Evolutionary conservation across 2,888 invertebrate genomes (phyloP), one percentile per base, ranked within the genome.

Genomic region (Lottia scabra): DNA sequence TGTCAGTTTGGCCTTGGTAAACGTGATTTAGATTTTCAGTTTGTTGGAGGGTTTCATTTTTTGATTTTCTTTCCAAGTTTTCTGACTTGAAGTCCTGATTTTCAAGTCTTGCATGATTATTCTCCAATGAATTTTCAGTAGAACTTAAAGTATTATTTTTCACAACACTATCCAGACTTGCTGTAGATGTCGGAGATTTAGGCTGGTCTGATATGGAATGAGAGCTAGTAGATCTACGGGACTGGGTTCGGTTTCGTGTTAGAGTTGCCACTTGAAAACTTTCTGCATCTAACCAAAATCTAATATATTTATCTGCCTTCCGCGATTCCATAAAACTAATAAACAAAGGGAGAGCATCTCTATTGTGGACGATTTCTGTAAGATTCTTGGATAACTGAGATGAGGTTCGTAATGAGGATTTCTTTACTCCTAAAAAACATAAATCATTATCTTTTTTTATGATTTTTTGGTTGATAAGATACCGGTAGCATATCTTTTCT

Each of bases 311-410:
- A 72, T 93, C 93, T 1, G 86, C 83, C 65, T 81, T 84, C 78
- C 93, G 92, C n/a, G 93, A 91, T 84, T 96, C 95, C 92, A 97
- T 93, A 89, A 93, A 97, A 84, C 96, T 95, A 71, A 95, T 92
- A 88, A 97, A 95, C 89, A 95, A 95, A 65, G 93, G 93, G 38
- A 96, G 91, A 71, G 95, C 95, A 87, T 93, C 93, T 87, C 94
- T 94, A 89, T 96, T 95, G 38, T 92, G 90, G 19, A 97, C 91
- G 78, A 95, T 93, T 84, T 96, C 94, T 74, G 92, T 90, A 74
- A 97, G 91, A 68, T 92, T 93, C 90, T 95, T 93, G 5, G 95
- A 94, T 69, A 96, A 81, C 12, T 88, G 81, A n/a, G 90, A 90
- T 8, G 80, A 76, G 2, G 81, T 83, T 65, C 79, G 74, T 15